Conservation (phyloP, 2,797 vertebrate species). For the Naso thynnoides region DNA sequence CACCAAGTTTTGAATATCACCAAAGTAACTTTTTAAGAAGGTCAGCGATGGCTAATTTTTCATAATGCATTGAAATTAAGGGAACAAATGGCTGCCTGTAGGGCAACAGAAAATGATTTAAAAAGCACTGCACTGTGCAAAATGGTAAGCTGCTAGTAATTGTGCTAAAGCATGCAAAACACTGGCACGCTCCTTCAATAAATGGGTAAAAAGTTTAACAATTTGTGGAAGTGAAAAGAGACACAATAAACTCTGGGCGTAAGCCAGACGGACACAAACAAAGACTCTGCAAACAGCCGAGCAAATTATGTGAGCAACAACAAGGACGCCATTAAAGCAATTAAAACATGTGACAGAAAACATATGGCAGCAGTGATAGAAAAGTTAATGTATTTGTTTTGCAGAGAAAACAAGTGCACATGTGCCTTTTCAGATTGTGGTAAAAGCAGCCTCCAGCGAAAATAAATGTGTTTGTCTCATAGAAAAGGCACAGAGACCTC, state of each 20-base stretch:
- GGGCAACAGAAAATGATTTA: not conserved
- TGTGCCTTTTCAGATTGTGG: constrained; percentile 49
- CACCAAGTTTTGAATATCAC: not conserved
- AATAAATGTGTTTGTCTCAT: not conserved
- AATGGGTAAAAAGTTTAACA: not conserved
- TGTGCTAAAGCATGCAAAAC: constrained; percentile 2
- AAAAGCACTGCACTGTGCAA: not conserved
- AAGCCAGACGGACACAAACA: constrained; percentile 22
- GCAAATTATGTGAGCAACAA: constrained; percentile 37
- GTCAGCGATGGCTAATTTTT: not conserved
- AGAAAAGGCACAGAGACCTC: constrained; percentile 1
- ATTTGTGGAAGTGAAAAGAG: constrained; percentile 18
- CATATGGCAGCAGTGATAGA: constrained; percentile 47
- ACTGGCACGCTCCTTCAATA: not conserved
- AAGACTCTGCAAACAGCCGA: constrained; percentile 9
- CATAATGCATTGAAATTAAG: not conserved
- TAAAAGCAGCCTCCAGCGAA: constrained; percentile 5
- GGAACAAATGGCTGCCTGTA: not conserved
- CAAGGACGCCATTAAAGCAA: constrained; percentile 42
- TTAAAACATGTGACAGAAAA: constrained; percentile 49
- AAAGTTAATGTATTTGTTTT: constrained; percentile 42
- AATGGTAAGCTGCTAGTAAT: not conserved
- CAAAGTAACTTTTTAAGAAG: not conserved
- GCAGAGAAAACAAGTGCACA: constrained; percentile 18
- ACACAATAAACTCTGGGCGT: constrained; percentile 8